A percentile compares a stretch with the other conserved stretches of the same genome.
phyloP scores from a whole-genome alignment of 2,888 invertebrate genomes.

The Macrophya alboannulata region DNA sequence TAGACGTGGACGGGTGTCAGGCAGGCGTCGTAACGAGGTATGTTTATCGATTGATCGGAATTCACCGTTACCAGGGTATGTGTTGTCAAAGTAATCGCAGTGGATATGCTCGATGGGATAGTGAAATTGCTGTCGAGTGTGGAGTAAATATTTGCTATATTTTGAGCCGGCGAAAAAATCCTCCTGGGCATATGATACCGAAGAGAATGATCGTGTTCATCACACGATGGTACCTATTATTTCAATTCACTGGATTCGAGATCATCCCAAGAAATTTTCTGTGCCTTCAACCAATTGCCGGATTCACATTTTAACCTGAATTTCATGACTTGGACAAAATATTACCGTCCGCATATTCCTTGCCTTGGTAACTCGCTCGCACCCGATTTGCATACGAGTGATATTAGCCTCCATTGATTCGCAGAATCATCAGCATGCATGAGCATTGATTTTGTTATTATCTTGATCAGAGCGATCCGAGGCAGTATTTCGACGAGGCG shows the following conservation, averaged over 20 bases:
- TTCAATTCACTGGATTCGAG: background rate
- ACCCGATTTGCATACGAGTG: slow-evolving; percentile 27
- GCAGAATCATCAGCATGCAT: slow-evolving; percentile 47
- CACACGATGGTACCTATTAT: background rate
- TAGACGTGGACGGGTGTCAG: slow-evolving; percentile 39
- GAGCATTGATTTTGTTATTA: slow-evolving; percentile 51
- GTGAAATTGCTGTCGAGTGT: background rate
- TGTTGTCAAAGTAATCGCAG: slow-evolving; percentile 38
- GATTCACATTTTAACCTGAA: background rate
- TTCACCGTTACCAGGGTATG: slow-evolving; percentile 25
- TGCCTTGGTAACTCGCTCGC: slow-evolving; percentile 10
- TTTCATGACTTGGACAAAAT: slow-evolving; percentile 14
- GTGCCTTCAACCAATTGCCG: background rate
- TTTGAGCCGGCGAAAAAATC: background rate
- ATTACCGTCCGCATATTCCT: slow-evolving; percentile 33
- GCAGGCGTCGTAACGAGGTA: slow-evolving; percentile 45
- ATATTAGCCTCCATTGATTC: slow-evolving; percentile 50
- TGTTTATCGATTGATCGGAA: slow-evolving; percentile 49
- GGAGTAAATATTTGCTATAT: background rate
- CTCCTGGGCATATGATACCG: background rate
- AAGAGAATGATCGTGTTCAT: background rate
- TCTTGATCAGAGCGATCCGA: slow-evolving; percentile 26
- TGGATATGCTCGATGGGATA: slow-evolving; percentile 12
- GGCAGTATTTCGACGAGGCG: background rate
- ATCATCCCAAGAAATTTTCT: background rate